A percentile compares a stretch with the other conserved stretches of the same genome.
These are phyloP conservation scores for Chymomyza fuscimana DNA, from an alignment of 2,888 invertebrate species.

Conservation along the genomic window DNA sequence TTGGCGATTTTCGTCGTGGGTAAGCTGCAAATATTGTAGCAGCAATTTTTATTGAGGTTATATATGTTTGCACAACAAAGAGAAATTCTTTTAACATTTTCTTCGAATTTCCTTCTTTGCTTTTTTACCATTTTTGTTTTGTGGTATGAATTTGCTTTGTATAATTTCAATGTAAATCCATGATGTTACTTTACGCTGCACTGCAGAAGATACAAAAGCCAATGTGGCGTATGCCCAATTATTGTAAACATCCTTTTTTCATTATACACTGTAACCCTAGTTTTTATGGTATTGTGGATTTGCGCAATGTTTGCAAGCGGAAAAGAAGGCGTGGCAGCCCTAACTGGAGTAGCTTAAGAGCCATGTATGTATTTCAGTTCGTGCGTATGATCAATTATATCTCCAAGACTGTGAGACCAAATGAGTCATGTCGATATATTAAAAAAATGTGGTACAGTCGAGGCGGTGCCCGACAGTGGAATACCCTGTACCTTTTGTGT, in stretches of 20 bases:
- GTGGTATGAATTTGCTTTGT: slow-evolving; percentile 32
- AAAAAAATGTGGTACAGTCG: too few relatives aligned
- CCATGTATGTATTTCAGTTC: too few relatives aligned
- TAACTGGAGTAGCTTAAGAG: too few relatives aligned
- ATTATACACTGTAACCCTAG: not conserved
- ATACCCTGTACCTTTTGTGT: too few relatives aligned
- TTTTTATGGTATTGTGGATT: not conserved
- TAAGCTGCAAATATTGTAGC: slow-evolving; percentile 70
- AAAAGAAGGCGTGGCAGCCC: not conserved
- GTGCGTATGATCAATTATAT: too few relatives aligned
- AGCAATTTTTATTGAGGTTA: slow-evolving; percentile 75
- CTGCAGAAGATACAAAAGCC: slow-evolving; percentile 65
- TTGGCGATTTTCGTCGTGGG: not conserved
- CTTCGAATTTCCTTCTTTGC: not conserved
- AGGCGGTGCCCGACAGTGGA: too few relatives aligned
- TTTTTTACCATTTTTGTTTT: not conserved
- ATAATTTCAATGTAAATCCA: slow-evolving; percentile 69
- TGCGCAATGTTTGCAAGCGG: too few relatives aligned
- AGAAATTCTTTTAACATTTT: slow-evolving; percentile 9
- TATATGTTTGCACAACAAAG: slow-evolving; percentile 71
- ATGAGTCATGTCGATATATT: too few relatives aligned
- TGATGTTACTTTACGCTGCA: slow-evolving; percentile 60
- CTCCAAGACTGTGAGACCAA: too few relatives aligned
- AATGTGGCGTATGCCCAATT: slow-evolving; percentile 72
- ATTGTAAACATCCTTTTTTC: slow-evolving; percentile 27